These are phyloP conservation scores for Tetrao urogallus DNA, from an alignment of 2,113 vertebrate genomes.

Conservation along the genomic window DNA sequence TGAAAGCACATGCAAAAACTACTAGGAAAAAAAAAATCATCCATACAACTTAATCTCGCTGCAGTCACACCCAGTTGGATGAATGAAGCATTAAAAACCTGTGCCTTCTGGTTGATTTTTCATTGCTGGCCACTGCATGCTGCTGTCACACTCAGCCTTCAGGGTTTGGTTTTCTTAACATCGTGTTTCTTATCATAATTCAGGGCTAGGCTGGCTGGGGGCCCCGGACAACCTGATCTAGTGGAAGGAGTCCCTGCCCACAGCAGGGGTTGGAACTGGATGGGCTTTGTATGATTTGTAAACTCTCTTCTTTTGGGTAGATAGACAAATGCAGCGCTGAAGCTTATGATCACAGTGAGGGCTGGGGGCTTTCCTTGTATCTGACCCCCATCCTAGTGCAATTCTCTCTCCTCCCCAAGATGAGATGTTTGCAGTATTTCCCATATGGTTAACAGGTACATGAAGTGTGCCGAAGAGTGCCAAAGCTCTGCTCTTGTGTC, in stretches of 20 bases:
- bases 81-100: not conserved
- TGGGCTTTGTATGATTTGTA: not conserved
- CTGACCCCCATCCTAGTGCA: not conserved
- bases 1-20: not conserved
- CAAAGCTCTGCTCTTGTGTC: not conserved
- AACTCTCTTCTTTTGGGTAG: not conserved
- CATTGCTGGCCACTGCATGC: not conserved
- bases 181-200: not conserved
- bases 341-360: not conserved
- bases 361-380: not conserved
- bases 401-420: not conserved
- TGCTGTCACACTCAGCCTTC: not conserved
- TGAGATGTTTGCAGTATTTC: not conserved
- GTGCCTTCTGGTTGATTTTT: not conserved
- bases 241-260: not conserved
- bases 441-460: not conserved
- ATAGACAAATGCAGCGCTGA: not conserved
- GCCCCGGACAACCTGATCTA: not conserved
- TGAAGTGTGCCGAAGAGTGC: not conserved
- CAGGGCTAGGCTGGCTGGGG: not conserved
- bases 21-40: not conserved
- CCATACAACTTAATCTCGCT: not conserved
- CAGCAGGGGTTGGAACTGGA: no score
- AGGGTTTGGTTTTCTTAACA: not conserved
- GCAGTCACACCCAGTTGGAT: not conserved